Conservation (phyloP, 2,113 vertebrate species). For the Platanista minor region DNA sequence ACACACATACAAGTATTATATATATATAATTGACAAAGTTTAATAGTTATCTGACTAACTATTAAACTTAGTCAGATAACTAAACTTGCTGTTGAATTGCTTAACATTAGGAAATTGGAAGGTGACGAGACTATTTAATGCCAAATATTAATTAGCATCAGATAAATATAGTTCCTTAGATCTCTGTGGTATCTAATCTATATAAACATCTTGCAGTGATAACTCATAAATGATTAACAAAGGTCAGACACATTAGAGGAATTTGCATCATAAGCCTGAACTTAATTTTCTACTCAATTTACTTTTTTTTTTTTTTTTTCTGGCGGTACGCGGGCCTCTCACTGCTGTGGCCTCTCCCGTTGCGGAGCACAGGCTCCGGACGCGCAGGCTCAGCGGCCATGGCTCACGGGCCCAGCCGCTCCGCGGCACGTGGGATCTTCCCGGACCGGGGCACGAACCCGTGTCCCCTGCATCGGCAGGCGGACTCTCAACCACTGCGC, state of each 20-base stretch:
- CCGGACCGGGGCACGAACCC: too few species aligned
- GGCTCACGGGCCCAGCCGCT: too few species aligned
- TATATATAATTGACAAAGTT: conserved; percentile 41
- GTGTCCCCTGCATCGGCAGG: too few species aligned
- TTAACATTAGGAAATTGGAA: conserved; percentile 62
- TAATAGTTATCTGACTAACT: conserved; percentile 42
- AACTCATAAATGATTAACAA: conserved; percentile 63
- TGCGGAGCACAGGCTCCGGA: too few species aligned
- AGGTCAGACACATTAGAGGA: conserved; percentile 44
- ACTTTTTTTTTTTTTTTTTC: too few species aligned
- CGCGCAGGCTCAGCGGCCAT: too few species aligned
- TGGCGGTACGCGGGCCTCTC: too few species aligned
- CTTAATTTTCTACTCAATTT: conserved; percentile 62
- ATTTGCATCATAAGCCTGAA: conserved; percentile 19
- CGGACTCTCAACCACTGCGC: too few species aligned
- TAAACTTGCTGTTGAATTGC: conserved; percentile 54
- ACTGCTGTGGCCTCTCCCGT: too few species aligned
- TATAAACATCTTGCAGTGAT: conserved; percentile 44
- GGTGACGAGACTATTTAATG: conserved; percentile 46
- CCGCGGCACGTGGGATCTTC: too few species aligned
- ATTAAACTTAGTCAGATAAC: too few species aligned
- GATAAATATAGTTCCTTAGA: conserved; percentile 62
- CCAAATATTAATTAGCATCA: conserved; percentile 58
- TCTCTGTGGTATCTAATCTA: conserved; percentile 68
- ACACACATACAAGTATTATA: neutral